Conservation (phyloP, 2,797 vertebrate species). For the Tangara arthus region DNA sequence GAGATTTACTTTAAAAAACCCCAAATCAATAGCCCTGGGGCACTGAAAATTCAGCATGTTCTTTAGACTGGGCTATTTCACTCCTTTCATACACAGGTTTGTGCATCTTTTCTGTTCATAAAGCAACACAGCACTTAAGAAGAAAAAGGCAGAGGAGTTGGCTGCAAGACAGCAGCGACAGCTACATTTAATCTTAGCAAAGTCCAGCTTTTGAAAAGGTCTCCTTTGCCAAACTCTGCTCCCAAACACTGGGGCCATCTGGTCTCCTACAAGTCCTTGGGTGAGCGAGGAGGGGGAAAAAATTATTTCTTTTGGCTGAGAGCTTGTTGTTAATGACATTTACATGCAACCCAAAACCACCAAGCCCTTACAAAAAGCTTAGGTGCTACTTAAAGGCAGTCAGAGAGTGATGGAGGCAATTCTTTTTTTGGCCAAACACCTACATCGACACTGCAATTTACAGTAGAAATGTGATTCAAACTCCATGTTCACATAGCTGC, state of each 20-base stretch:
- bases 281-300: neutral
- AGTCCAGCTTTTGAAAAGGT: conserved; percentile 43
- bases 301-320: conserved; percentile 56
- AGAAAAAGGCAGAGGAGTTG: conserved; percentile 6
- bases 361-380: conserved; percentile 44
- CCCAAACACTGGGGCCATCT: conserved; percentile 58
- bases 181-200: conserved; percentile 50
- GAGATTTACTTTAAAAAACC: neutral
- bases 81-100: neutral
- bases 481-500: neutral
- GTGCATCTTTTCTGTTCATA: neutral
- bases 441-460: neutral
- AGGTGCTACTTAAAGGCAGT: conserved; percentile 64
- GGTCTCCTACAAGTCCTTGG: conserved; percentile 20
- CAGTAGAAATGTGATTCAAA: conserved; percentile 24
- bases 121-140: neutral
- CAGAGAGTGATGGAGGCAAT: conserved; percentile 43
- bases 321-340: conserved; percentile 58
- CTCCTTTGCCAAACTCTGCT: conserved; percentile 54
- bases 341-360: conserved; percentile 59
- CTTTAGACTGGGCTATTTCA: neutral
- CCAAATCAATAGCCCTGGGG: neutral
- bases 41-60: neutral
- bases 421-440: conserved; percentile 54
- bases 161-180: conserved; percentile 44